Conservation (phyloP, 2,888 invertebrate genomes). For the Machimus atricapillus region DNA sequence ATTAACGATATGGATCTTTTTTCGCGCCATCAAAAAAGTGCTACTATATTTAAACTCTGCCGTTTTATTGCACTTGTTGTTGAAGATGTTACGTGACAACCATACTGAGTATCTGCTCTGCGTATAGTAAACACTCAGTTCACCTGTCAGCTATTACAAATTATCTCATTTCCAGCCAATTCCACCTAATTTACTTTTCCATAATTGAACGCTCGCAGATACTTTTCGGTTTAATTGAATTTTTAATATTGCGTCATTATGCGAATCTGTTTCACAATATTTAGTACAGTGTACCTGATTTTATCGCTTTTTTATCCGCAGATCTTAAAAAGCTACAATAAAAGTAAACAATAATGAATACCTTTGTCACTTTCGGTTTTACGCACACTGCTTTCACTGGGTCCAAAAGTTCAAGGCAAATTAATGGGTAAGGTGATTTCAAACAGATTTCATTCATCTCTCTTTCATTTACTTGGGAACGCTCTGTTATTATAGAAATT, state of each 20-base stretch:
- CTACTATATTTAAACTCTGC: background rate
- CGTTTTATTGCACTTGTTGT: background rate
- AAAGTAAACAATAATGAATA: background rate
- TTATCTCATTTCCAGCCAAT: conserved; percentile 5
- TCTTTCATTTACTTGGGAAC: background rate
- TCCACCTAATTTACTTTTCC: background rate
- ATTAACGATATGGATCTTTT: background rate
- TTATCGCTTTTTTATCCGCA: background rate
- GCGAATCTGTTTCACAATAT: background rate
- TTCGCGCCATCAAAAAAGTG: background rate
- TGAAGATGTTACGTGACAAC: background rate
- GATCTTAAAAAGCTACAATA: background rate
- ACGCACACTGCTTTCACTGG: background rate
- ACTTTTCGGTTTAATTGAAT: background rate
- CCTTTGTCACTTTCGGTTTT: background rate
- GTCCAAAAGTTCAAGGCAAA: background rate
- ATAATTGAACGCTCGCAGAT: background rate
- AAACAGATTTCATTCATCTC: background rate
- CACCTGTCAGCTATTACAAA: background rate
- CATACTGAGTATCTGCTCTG: background rate
- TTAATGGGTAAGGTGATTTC: background rate
- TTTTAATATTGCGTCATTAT: background rate
- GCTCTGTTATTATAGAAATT: background rate
- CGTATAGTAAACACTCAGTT: background rate
- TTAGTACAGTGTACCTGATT: background rate